These are phyloP conservation scores for Astreopora myriophthalma DNA, from an alignment of 64 coral and sea anemone genomes.

Conservation along the genomic window DNA sequence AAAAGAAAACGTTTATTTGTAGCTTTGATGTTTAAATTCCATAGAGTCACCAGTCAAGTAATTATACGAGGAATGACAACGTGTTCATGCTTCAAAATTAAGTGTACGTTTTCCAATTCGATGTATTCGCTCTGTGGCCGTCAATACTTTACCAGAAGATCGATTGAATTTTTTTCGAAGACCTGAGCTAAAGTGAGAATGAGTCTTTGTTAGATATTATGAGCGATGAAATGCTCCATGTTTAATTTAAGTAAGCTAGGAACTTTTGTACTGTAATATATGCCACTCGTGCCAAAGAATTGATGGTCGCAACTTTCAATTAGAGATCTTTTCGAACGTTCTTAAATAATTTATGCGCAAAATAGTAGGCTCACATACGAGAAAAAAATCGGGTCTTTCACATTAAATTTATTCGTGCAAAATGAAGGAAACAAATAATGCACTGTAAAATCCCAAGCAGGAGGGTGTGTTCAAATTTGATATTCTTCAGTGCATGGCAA, in stretches of 20 bases:
- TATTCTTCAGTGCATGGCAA: background rate
- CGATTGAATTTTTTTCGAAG: too few relatives aligned
- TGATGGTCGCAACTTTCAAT: background rate
- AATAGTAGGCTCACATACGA: background rate
- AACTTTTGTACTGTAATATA: too few relatives aligned
- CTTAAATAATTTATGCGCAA: conserved; percentile 27
- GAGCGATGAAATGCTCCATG: too few relatives aligned
- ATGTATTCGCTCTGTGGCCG: too few relatives aligned
- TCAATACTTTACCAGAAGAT: too few relatives aligned
- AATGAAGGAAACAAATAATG: background rate
- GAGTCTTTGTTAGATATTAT: too few relatives aligned
- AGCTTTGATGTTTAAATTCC: background rate
- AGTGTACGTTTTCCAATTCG: background rate
- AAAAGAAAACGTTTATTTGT: background rate
- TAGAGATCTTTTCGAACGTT: background rate
- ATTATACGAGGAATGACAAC: background rate
- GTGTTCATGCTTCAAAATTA: background rate
- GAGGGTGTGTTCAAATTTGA: background rate
- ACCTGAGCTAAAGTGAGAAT: too few relatives aligned
- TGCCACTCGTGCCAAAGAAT: background rate
- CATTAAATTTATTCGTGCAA: background rate
- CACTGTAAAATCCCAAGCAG: background rate
- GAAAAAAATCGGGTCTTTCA: background rate
- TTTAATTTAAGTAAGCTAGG: too few relatives aligned
- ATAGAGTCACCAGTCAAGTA: background rate